Evolutionary conservation across 35 echinoderm and acorn worm genomes (phyloP).

Genomic region (Stichopus chloronotus): DNA sequence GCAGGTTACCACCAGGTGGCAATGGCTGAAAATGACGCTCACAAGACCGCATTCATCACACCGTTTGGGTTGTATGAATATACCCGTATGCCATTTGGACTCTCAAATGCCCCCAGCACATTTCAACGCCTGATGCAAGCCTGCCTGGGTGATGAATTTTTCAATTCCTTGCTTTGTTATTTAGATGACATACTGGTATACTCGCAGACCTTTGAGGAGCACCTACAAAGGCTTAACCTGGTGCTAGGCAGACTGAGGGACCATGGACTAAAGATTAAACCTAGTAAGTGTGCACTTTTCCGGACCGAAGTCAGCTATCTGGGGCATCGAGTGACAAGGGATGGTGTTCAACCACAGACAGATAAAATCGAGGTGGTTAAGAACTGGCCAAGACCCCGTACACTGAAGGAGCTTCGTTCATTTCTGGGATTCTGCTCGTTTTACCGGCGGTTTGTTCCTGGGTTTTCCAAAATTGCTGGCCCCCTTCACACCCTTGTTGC

Average conservation of each 20-base stretch:
- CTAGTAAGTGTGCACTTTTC: conserved; percentile 45
- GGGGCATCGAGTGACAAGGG: conserved; percentile 12
- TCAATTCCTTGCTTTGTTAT: no score
- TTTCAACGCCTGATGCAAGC: no score
- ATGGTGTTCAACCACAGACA: no score
- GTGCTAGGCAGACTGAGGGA: background rate
- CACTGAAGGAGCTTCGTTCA: no score
- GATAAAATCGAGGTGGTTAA: no score
- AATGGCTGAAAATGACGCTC: background rate
- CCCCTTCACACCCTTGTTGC: background rate
- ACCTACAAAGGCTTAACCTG: background rate
- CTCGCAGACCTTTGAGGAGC: conserved; percentile 32
- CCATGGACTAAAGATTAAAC: no score
- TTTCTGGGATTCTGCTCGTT: conserved; percentile 64
- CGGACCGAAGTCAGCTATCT: conserved; percentile 19
- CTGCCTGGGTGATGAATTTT: no score
- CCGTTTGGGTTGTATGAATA: conserved; percentile 19
- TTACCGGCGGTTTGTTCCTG: conserved; percentile 59
- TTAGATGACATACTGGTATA: no score
- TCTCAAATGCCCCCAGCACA: no score
- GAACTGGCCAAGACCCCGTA: no score
- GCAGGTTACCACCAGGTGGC: conserved; percentile 28
- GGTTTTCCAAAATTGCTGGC: conserved; percentile 53
- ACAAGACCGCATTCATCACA: background rate
- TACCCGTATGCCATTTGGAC: background rate